Evolutionary conservation across 1,140 invertebrate species (phyloP), one percentile per base, ranked within the genome.

Genomic region (Ceratoteleas bidentatus): DNA sequence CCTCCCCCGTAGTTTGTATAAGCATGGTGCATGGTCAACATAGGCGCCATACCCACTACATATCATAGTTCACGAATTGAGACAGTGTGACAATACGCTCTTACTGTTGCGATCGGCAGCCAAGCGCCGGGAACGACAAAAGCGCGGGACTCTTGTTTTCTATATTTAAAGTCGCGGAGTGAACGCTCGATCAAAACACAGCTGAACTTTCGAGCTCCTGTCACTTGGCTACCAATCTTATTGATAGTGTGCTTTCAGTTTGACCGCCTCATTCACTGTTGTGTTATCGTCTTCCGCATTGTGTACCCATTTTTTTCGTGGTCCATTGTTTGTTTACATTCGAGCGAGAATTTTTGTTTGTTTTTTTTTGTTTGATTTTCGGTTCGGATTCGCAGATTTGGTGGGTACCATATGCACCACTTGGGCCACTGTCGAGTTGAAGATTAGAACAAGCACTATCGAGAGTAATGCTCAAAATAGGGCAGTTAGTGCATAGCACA

Each of bases 1-100:
- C 90, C 90, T 92, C 92, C 92, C 91, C 92, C 92, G 91, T 93
- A 93, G 92, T 90, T 93, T 90, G 91, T 91, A 92, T 92, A 93
- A 93, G 92, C 89, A 91, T 92, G 92, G 90, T 92, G 92, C 92
- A 93, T 92, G 56, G 57, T 57, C 92, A 92, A 90, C 89, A 91
- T 87, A 91, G 91, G 91, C 88, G 91, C 89, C 91, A 92, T 92
- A 92, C 89, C 87, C 89, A 91, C 91, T 91, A 90, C 89, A 90
- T 91, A 91, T 90, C 86, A 91, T 83, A 91, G 86, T 90, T 90
- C 87, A 89, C 87, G 78, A 89, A 87, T 90, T 90, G 85, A 84
- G 85, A 90, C 83, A 87, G 70, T 87, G 81, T 78, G 82, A 84
- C 70, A 75, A 75, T 58, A 81, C 34, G 24, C 58, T 75, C 50